phyloP scores from a whole-genome alignment of 2,888 invertebrate genomes.

The Tipula confusa region DNA sequence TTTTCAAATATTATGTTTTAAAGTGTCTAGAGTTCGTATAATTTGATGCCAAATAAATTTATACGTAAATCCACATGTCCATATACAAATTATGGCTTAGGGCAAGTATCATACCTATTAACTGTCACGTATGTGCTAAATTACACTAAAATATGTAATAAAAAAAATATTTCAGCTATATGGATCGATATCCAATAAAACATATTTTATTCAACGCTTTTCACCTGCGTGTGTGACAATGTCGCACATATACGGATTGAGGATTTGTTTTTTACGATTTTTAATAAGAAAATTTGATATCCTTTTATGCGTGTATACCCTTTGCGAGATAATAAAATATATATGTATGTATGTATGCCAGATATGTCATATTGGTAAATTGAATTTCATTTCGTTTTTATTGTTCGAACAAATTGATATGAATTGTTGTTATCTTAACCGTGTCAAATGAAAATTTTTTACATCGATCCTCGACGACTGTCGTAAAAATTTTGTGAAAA shows the following conservation, averaged over 20 bases:
- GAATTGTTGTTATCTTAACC: not conserved
- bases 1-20: too few relatives aligned
- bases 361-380: not conserved
- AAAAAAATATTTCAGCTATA: not conserved
- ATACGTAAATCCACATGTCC: too few relatives aligned
- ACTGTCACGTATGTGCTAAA: too few relatives aligned
- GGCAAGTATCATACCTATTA: too few relatives aligned
- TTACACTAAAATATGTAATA: too few relatives aligned
- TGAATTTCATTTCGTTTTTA: not conserved
- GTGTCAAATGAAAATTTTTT: not conserved
- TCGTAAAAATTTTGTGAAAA: not conserved
- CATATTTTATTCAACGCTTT: not conserved
- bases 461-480: too few relatives aligned
- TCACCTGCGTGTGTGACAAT: not conserved
- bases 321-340: not conserved
- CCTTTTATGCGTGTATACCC: not conserved
- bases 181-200: not conserved
- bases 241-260: not conserved
- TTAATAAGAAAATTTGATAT: not conserved
- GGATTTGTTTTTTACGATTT: not conserved
- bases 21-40: too few relatives aligned
- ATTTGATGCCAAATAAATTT: too few relatives aligned
- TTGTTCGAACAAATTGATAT: not conserved
- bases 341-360: not conserved
- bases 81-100: too few relatives aligned